Evolutionary conservation across 1,140 invertebrate genomes (phyloP).

Genomic region (Drosophila ficusphila): DNA sequence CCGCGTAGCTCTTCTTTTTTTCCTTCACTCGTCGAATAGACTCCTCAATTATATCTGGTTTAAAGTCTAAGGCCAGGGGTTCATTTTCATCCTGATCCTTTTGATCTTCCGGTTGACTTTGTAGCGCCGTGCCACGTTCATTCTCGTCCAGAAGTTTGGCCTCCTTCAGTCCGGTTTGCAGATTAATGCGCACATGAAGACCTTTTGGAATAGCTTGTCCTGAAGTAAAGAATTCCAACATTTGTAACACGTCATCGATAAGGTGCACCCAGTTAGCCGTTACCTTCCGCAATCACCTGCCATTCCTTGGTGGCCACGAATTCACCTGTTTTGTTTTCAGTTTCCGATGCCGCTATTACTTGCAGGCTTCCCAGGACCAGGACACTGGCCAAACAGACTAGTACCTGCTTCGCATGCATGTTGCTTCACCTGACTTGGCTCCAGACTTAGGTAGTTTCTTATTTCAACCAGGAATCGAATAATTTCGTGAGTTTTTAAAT

Average conservation of each 20-base stretch:
- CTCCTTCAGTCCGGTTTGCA: slow-evolving; percentile 89
- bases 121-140: slow-evolving; percentile 63
- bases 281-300: slow-evolving; percentile 87
- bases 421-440: background rate
- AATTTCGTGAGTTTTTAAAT: slow-evolving; percentile 32
- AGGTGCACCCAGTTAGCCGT: background rate
- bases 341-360: slow-evolving; percentile 1
- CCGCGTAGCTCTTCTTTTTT: slow-evolving; percentile 86
- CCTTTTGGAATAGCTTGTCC: slow-evolving; percentile 90
- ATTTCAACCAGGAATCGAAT: slow-evolving; percentile 4
- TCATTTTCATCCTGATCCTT: slow-evolving; percentile 7
- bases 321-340: slow-evolving; percentile 53
- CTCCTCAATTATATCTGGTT: slow-evolving; percentile 61
- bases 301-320: slow-evolving; percentile 87
- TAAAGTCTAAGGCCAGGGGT: slow-evolving; percentile 52
- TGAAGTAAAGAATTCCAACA: slow-evolving; percentile 61
- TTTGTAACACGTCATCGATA: slow-evolving; percentile 52
- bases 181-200: slow-evolving; percentile 90
- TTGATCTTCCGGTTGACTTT: slow-evolving; percentile 29
- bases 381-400: background rate
- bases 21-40: slow-evolving; percentile 78
- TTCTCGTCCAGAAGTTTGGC: slow-evolving; percentile 88
- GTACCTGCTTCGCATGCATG: slow-evolving; percentile 12
- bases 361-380: slow-evolving; percentile 17
- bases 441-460: background rate